Percentiles rank a stretch among this genome's conserved stretches.
These are phyloP conservation scores for Petromus typicus DNA, from an alignment of 2,113 vertebrate genomes.

Conservation along the genomic window DNA sequence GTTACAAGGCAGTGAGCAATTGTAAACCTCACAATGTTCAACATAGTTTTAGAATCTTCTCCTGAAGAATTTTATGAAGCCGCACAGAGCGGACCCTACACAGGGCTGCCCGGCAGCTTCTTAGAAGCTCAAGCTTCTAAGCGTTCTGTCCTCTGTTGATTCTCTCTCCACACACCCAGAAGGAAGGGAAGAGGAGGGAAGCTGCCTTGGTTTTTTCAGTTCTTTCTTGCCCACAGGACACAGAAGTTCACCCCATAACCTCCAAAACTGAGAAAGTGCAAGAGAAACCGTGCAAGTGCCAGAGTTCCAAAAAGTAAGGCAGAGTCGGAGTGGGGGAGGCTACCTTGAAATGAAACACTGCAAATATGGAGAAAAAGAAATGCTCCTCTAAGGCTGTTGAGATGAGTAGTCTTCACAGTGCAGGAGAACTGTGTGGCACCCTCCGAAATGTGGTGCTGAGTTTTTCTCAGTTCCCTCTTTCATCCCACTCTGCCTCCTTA, in stretches of 20 bases:
- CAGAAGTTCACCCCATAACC: rapidly evolving
- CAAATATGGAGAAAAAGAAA: no score
- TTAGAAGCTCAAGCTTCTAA: rapidly evolving
- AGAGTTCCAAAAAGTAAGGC: rapidly evolving
- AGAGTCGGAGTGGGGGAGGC: rapidly evolving
- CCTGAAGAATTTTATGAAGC: rapidly evolving
- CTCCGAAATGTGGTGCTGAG: rapidly evolving
- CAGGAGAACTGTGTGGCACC: rapidly evolving
- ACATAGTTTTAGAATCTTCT: not conserved
- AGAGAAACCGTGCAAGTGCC: rapidly evolving
- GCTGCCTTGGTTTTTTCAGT: rapidly evolving
- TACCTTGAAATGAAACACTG: rapidly evolving
- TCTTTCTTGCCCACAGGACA: not conserved
- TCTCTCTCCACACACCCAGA: rapidly evolving
- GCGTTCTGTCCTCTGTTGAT: rapidly evolving
- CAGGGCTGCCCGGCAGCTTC: rapidly evolving
- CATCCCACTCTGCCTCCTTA: rapidly evolving
- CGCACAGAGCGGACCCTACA: not conserved
- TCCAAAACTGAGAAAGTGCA: rapidly evolving
- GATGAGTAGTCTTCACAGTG: not conserved
- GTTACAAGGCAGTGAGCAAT: not conserved
- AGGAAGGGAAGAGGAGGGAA: rapidly evolving
- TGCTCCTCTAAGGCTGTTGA: rapidly evolving
- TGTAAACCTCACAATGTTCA: not conserved
- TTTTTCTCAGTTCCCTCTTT: rapidly evolving